Evolutionary conservation across 1,140 invertebrate species (phyloP).

Genomic region (Drosophila ambigua): DNA sequence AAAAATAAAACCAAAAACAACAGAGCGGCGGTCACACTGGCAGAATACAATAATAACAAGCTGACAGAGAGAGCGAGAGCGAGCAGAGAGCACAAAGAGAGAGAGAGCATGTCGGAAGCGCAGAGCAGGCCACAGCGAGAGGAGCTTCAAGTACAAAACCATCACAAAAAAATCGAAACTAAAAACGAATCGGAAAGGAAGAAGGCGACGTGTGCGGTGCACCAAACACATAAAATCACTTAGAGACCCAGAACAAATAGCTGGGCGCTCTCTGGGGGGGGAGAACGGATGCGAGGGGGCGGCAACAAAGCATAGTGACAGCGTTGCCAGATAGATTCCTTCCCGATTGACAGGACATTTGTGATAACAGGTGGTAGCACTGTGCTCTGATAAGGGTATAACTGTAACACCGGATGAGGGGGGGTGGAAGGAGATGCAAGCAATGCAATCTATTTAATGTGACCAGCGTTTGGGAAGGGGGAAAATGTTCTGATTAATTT

Average conservation of each 20-base stretch:
- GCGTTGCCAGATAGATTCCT: slow-evolving; percentile 42
- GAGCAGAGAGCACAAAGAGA: background rate
- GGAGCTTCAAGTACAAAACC: too few species aligned
- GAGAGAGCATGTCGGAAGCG: slow-evolving; percentile 19
- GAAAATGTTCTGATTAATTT: background rate
- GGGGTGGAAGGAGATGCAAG: too few species aligned
- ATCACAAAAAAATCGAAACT: slow-evolving; percentile 19
- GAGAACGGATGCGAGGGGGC: slow-evolving; percentile 9
- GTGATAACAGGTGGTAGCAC: slow-evolving; percentile 53
- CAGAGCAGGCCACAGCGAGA: too few species aligned
- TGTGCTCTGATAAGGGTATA: slow-evolving; percentile 19
- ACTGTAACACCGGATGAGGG: too few species aligned
- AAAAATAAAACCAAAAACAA: slow-evolving; percentile 52
- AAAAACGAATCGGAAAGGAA: slow-evolving; percentile 18
- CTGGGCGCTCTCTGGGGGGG: slow-evolving; percentile 11
- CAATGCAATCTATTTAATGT: too few species aligned
- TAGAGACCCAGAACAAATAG: slow-evolving; percentile 58
- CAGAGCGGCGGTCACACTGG: slow-evolving; percentile 58
- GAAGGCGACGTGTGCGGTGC: slow-evolving; percentile 69
- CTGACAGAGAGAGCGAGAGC: slow-evolving; percentile 29
- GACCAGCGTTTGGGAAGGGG: too few species aligned
- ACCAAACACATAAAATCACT: slow-evolving; percentile 83
- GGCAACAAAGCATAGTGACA: slow-evolving; percentile 26
- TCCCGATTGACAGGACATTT: background rate
- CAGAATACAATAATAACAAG: slow-evolving; percentile 58